These are phyloP conservation scores for Melikaiella ostensackeni DNA, from an alignment of 2,888 invertebrate genomes.

Conservation along the genomic window DNA sequence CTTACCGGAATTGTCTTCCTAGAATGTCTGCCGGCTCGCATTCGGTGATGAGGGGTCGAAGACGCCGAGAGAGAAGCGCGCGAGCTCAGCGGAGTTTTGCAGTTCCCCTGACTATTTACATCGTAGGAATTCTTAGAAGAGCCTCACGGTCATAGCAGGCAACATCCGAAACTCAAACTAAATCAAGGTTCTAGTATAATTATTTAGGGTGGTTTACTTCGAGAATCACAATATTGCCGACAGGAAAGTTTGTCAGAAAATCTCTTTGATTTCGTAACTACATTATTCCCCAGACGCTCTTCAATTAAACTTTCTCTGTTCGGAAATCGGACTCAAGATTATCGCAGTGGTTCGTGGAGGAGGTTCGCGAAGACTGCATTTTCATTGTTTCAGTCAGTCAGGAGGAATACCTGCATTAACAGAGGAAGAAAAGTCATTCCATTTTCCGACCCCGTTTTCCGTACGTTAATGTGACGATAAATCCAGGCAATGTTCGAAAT, in stretches of 20 bases:
- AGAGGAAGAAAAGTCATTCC: slow-evolving; percentile 43
- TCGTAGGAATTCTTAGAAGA: too few relatives aligned
- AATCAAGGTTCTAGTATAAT: background rate
- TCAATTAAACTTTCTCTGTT: slow-evolving; percentile 50
- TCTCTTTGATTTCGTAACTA: slow-evolving; percentile 1
- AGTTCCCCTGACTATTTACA: too few relatives aligned
- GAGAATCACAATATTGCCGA: background rate
- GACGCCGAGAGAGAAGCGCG: too few relatives aligned
- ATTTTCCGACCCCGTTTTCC: slow-evolving; percentile 36
- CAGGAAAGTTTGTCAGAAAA: background rate
- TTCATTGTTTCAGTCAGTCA: background rate
- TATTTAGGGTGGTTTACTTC: background rate
- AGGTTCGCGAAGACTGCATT: slow-evolving; percentile 12
- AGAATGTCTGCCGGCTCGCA: too few relatives aligned
- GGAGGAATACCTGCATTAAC: background rate
- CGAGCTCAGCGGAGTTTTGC: too few relatives aligned
- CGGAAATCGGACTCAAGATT: slow-evolving; percentile 49
- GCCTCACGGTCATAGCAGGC: too few relatives aligned
- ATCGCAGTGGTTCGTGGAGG: slow-evolving; percentile 46
- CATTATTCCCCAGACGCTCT: slow-evolving; percentile 34
- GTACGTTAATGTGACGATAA: slow-evolving; percentile 61
- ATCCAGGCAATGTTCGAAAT: slow-evolving; percentile 63
- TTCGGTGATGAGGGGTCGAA: too few relatives aligned
- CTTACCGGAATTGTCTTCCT: too few relatives aligned
- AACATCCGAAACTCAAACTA: too few relatives aligned